Base-by-base conservation (phyloP, 2,888 invertebrate species). In the Corythucha ciliata region DNA sequence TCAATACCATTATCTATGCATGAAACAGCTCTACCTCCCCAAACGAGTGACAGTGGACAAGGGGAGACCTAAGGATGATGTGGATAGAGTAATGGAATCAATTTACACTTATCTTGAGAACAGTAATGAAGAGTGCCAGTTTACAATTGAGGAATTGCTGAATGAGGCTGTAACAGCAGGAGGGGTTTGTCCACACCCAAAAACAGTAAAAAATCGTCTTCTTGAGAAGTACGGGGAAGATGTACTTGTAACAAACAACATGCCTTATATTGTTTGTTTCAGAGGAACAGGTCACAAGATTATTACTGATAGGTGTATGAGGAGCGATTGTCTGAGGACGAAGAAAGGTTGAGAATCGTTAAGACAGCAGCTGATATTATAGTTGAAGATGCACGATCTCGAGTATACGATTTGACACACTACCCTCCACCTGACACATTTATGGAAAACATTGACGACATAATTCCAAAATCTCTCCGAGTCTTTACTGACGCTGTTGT, bases 11-110 rank as follows among this genome's bases (percentile, higher is more conserved):
- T 14, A 14, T 20, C 16, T 24, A 12, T 42, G 44, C 25, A 26
- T 42, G 27, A 42, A 20, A 42, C 26, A 42, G 18, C 27, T 27
- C 27, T 42, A 42, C 26, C 7, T 27, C n/a, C 44, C 27, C 12
- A 42, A 20, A 42, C 26, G 27, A 42, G 25, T 16, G 29, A 42
- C 12, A 8, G 26, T 20, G 27, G 44, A 14, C 4, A 14, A 22
- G 14, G 26, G 18, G 44, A n/a, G n/a, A n/a, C n/a, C n/a, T n/a
- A n/a, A 16, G 5, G 7, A 21, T 22, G 44, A 42, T 27, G 25
- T 42, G 7, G 26, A 27, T 27, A 16, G 18, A 42, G 44, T 29
- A 27, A 42, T 42, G 44, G 44, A 27, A 12, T 7, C 12, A 10
- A 12, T 29, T n/a, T 29, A 29, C 21, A 10, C 40, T 21, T 40